Conservation (phyloP, 2,113 vertebrate genomes). For the Microtus pennsylvanicus region DNA sequence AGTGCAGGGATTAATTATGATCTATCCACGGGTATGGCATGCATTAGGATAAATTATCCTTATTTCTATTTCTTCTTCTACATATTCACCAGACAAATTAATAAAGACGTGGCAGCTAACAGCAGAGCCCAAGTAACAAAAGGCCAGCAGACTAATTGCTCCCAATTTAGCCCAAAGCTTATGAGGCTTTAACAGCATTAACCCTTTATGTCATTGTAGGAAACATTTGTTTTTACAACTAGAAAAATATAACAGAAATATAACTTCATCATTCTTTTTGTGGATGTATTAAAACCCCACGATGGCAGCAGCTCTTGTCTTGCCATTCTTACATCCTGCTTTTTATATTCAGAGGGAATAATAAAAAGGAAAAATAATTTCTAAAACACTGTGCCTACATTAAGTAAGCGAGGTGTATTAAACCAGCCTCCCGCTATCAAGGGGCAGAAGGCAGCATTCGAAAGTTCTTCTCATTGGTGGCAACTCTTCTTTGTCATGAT, state of each 20-base stretch:
- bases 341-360: not conserved
- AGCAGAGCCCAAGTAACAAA: conserved; percentile 13
- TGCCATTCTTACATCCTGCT: not conserved
- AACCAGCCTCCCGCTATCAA: not conserved
- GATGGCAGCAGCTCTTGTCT: not conserved
- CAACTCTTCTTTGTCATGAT: not conserved
- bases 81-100: conserved; percentile 15
- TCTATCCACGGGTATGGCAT: not conserved
- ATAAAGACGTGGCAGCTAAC: not conserved
- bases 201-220: not conserved
- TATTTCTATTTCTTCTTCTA: conserved; percentile 29
- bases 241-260: not conserved
- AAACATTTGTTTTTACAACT: not conserved
- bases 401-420: not conserved
- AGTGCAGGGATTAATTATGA: conserved; percentile 53
- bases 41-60: conserved; percentile 32
- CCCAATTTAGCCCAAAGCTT: not conserved
- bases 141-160: conserved; percentile 24
- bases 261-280: not conserved
- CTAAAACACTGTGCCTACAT: not conserved
- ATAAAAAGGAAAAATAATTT: not conserved
- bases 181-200: not conserved
- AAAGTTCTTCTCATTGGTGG: not conserved
- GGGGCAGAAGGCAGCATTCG: not conserved
- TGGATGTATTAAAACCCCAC: not conserved